A percentile compares a stretch with the other conserved stretches of the same genome.
Evolutionary conservation across 2,888 invertebrate genomes (phyloP).

Genomic region (Philopedon plagiatum): DNA sequence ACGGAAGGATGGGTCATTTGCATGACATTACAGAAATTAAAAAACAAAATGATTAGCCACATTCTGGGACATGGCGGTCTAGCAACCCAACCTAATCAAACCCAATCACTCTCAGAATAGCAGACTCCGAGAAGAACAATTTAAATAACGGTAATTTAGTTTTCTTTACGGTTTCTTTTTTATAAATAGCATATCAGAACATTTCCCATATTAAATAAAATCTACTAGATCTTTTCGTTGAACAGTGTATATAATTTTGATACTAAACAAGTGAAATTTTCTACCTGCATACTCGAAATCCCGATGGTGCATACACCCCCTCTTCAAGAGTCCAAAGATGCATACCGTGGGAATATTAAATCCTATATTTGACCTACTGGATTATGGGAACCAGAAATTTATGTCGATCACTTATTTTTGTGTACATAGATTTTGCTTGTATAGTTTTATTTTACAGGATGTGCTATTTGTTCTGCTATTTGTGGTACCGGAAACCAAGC

Average conservation of each 20-base stretch:
- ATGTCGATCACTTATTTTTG: slow-evolving; percentile 28
- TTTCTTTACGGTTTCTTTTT: too few species aligned
- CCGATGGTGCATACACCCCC: slow-evolving; percentile 35
- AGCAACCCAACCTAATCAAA: too few species aligned
- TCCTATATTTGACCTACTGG: slow-evolving; percentile 20
- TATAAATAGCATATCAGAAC: too few species aligned
- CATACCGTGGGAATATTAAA: slow-evolving; percentile 36
- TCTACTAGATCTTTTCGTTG: slow-evolving; percentile 3
- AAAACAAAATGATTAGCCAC: too few species aligned
- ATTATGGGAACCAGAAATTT: slow-evolving; percentile 30
- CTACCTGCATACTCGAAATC: slow-evolving; percentile 34
- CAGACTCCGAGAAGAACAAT: too few species aligned
- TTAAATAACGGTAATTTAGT: too few species aligned
- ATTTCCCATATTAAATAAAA: too few species aligned
- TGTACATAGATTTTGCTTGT: slow-evolving; percentile 21
- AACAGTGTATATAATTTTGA: slow-evolving; percentile 30
- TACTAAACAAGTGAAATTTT: slow-evolving; percentile 39
- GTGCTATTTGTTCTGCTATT: background rate
- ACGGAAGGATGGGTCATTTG: too few species aligned
- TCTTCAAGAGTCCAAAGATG: slow-evolving; percentile 13
- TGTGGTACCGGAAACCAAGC: background rate
- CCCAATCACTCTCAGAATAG: too few species aligned
- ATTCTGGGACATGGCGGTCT: too few species aligned
- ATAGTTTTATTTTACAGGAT: slow-evolving; percentile 40
- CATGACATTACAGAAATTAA: too few species aligned